phyloP scores from a whole-genome alignment of 2,113 vertebrate species.

The Alectura lathami region DNA sequence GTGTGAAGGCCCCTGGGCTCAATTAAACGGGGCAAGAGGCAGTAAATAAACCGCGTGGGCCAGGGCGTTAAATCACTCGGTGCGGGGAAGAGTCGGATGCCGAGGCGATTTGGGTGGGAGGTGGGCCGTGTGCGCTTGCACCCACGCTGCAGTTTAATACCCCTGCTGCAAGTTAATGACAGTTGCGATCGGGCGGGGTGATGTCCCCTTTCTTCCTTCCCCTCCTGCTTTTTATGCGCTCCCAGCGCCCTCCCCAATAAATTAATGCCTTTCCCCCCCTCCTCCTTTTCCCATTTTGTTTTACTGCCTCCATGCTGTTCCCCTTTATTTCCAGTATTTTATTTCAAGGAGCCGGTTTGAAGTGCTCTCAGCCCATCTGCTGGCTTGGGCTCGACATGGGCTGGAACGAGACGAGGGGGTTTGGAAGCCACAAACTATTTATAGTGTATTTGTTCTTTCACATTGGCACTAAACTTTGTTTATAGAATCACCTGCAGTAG shows the following conservation, averaged over 20 bases:
- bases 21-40: constrained; percentile 52
- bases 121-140: neutral
- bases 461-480: constrained; percentile 64
- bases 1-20: constrained; percentile 40
- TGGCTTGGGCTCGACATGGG: constrained; percentile 41
- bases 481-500: constrained; percentile 63
- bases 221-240: neutral
- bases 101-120: neutral
- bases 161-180: neutral
- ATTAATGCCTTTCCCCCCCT: neutral
- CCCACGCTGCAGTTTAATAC: neutral
- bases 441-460: constrained; percentile 68
- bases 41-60: constrained; percentile 51
- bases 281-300: neutral
- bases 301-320: constrained; percentile 48
- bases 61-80: constrained; percentile 36
- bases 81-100: neutral
- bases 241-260: neutral
- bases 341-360: constrained; percentile 53
- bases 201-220: constrained; percentile 8
- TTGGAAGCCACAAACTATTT: constrained; percentile 66
- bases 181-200: neutral
- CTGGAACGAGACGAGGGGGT: constrained; percentile 46
- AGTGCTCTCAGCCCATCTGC: constrained; percentile 61
- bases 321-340: constrained; percentile 52